Evolutionary conservation across 2,797 vertebrate species (phyloP), one percentile per base, ranked within the genome.

Genomic region (Cercopithecus diana): DNA sequence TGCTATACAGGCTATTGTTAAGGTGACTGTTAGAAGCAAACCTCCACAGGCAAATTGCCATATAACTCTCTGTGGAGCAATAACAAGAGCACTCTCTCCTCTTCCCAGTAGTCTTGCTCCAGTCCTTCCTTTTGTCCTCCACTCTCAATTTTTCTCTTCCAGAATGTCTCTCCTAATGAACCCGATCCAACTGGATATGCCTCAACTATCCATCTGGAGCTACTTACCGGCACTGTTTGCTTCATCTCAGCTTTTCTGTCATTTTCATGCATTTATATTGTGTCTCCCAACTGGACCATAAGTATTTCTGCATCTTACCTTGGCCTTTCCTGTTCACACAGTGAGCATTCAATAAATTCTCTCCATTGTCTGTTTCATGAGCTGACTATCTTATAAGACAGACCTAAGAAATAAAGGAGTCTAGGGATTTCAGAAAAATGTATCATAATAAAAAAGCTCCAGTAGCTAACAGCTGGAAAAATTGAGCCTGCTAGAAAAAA

Each of bases 401-500:
- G 33, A 90, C 52, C 17, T 79, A 87, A 80, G 73, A 90, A 50
- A 75, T 17, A 83, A 12, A 73, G 4, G n/a, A 72, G 5, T 43
- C 85, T 55, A 84, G 93, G 30, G 72, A 93, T 88, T 96, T 95
- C 75, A 85, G 64, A 43, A 67, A 93, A 93, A 7, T 81, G 1
- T 50, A 67, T 87, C 75, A 72, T 80, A 90, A 92, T 92, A 90
- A 96, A 92, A 45, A 88, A 96, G 50, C 4, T 52, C 70, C 12
- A 75, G 85, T 95, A 93, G 41, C 33, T 84, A 81, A 93, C 30
- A 77, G 45, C 19, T 83, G 26, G 82, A 85, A 91, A 88, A 96
- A 80, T 57, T 96, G 82, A 92, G 20, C n/a, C 93, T 96, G 26
- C 75, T 84, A 55, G 85, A 57, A 95, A 86, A 97, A 96, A 81